A percentile compares a stretch with the other conserved stretches of the same genome.
phyloP scores from a whole-genome alignment of 2,888 invertebrate genomes.

The Hemistola chrysoprasaria region DNA sequence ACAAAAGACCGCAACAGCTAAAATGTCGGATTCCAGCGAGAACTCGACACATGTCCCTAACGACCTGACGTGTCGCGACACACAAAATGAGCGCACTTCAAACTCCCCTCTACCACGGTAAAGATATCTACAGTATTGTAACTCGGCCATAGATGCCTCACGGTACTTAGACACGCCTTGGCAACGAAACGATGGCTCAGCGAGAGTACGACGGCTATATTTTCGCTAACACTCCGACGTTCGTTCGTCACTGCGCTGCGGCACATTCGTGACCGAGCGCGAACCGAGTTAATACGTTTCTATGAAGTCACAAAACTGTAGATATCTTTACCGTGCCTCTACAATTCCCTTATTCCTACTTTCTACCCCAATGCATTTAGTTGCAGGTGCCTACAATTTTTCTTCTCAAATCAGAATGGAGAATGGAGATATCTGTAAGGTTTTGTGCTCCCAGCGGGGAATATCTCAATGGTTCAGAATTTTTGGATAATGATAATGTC shows the following conservation, averaged over 20 bases:
- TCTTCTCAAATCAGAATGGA: constrained; percentile 69
- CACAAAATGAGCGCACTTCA: constrained; percentile 72
- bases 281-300: too few relatives aligned
- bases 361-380: constrained; percentile 64
- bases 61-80: constrained; percentile 58
- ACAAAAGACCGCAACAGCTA: constrained; percentile 31
- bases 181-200: too few relatives aligned
- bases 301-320: too few relatives aligned
- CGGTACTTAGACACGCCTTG: too few relatives aligned
- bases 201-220: too few relatives aligned
- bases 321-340: too few relatives aligned
- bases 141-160: too few relatives aligned
- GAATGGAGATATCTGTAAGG: constrained; percentile 49
- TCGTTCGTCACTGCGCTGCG: too few relatives aligned
- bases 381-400: constrained; percentile 77
- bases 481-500: constrained; percentile 29
- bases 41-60: constrained; percentile 65
- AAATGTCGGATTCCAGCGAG: constrained; percentile 40
- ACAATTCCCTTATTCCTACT: constrained; percentile 8
- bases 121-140: too few relatives aligned
- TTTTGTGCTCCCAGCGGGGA: constrained; percentile 35
- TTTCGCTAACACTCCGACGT: too few relatives aligned
- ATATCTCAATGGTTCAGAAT: constrained; percentile 24
- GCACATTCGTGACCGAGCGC: too few relatives aligned
- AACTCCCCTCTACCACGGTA: too few relatives aligned